Evolutionary conservation across 2,888 invertebrate genomes (phyloP).

Genomic region (Torymus tubicola): DNA sequence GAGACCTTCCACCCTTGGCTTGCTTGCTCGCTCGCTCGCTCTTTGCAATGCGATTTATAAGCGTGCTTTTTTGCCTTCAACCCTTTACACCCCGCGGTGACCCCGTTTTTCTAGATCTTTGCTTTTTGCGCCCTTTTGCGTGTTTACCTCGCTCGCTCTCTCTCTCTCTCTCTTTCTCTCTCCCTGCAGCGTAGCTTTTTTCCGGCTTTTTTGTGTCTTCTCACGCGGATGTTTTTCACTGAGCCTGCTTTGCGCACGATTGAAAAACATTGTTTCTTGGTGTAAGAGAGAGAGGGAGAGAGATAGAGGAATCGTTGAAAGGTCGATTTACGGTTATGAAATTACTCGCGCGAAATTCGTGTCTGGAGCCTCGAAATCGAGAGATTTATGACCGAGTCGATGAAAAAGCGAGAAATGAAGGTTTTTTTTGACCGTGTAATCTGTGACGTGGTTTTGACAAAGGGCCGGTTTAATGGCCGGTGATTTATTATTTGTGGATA

Average conservation of each 20-base stretch:
- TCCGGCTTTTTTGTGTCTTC: constrained; percentile 41
- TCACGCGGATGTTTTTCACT: constrained; percentile 37
- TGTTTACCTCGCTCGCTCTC: constrained; percentile 39
- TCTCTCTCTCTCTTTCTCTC: constrained; percentile 8
- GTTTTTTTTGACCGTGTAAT: constrained; percentile 47
- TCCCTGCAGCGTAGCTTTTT: not conserved
- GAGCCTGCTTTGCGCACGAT: not conserved
- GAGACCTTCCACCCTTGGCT: constrained; percentile 61
- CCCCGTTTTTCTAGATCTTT: constrained; percentile 58
- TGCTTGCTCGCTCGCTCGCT: constrained; percentile 54
- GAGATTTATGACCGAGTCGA: constrained; percentile 64
- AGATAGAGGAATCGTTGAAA: constrained; percentile 69
- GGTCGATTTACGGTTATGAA: constrained; percentile 75
- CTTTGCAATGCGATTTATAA: constrained; percentile 71
- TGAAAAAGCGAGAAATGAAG: constrained; percentile 51
- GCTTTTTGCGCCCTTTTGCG: constrained; percentile 37
- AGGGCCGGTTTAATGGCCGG: constrained; percentile 25
- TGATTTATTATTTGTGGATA: constrained; percentile 43
- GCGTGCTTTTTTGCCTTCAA: constrained; percentile 60
- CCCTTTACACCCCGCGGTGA: constrained; percentile 47
- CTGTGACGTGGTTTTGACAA: constrained; percentile 20
- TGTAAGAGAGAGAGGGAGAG: not conserved
- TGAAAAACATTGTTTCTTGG: constrained; percentile 48
- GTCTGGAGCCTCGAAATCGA: constrained; percentile 4
- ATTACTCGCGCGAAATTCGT: constrained; percentile 72